Evolutionary conservation across 2,113 vertebrate genomes (phyloP).

Genomic region (Tor tambroides): DNA sequence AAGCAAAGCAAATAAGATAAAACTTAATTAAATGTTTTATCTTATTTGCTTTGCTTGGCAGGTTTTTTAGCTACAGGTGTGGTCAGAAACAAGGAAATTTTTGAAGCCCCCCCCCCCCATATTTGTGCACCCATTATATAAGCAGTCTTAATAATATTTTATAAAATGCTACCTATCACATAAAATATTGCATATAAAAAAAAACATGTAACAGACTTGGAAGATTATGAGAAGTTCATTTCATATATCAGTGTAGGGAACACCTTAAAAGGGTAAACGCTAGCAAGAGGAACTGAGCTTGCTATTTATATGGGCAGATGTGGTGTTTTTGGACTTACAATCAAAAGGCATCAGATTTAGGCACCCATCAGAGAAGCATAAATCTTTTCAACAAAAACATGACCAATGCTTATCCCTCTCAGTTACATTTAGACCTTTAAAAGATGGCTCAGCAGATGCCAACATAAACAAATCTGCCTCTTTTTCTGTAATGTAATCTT

Average conservation of each 20-base stretch:
- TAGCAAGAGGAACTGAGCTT: neutral
- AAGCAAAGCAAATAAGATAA: no score
- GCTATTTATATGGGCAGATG: conserved; percentile 12
- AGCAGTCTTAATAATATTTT: neutral
- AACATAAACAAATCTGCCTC: neutral
- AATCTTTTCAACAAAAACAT: neutral
- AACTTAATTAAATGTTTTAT: neutral
- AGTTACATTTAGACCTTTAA: neutral
- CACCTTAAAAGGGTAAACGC: conserved; percentile 11
- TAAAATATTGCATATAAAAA: neutral
- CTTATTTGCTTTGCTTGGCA: conserved; percentile 1
- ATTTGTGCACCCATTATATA: neutral
- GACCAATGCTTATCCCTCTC: neutral
- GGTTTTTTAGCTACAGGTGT: neutral
- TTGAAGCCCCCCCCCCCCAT: no score
- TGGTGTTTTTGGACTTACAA: neutral
- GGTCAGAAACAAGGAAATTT: neutral
- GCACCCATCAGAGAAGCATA: neutral
- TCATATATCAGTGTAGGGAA: neutral
- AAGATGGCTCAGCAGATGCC: neutral
- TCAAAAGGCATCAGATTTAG: conserved; percentile 14
- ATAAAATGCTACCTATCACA: neutral
- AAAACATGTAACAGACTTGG: neutral
- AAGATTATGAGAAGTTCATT: neutral
- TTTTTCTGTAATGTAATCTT: neutral